Evolutionary conservation across 2,113 vertebrate genomes (phyloP).

Genomic region (Phycodurus eques): DNA sequence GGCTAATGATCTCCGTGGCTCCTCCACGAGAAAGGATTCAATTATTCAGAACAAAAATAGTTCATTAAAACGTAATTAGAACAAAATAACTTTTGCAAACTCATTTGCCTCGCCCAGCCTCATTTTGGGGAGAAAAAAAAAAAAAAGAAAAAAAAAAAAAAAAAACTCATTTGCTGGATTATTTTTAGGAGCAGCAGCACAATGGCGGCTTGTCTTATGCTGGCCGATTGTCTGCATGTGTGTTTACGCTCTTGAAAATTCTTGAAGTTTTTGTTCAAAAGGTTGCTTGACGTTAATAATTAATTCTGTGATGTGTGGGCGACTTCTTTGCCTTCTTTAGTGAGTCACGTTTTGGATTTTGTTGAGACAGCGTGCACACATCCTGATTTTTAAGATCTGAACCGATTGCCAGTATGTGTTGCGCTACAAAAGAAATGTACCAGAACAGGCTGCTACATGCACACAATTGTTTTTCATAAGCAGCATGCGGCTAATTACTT

Average conservation of each 20-base stretch:
- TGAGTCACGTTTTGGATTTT: conserved; percentile 14
- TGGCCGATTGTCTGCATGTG: background rate
- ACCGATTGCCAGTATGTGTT: no score
- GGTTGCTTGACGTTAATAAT: conserved; percentile 20
- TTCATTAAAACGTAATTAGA: conserved; percentile 74
- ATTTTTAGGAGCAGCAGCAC: conserved; percentile 38
- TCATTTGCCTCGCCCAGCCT: conserved; percentile 62
- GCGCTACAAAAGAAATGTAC: background rate
- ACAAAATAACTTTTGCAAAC: conserved; percentile 70
- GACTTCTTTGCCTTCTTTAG: background rate
- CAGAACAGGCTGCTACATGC: no score
- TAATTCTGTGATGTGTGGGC: background rate
- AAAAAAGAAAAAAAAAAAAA: conserved; percentile 35
- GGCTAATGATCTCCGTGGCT: conserved; percentile 69
- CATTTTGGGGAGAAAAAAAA: conserved; percentile 36
- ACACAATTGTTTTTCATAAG: no score
- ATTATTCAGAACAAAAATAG: conserved; percentile 73
- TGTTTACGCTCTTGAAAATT: background rate
- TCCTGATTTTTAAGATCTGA: background rate
- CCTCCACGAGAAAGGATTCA: conserved; percentile 67
- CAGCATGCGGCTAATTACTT: no score
- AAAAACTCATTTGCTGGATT: conserved; percentile 55
- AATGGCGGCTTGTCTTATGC: background rate
- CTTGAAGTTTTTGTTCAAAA: conserved; percentile 22
- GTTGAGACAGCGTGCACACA: background rate